phyloP scores from a whole-genome alignment of 2,888 invertebrate genomes.

The Cosmopolites sordidus region DNA sequence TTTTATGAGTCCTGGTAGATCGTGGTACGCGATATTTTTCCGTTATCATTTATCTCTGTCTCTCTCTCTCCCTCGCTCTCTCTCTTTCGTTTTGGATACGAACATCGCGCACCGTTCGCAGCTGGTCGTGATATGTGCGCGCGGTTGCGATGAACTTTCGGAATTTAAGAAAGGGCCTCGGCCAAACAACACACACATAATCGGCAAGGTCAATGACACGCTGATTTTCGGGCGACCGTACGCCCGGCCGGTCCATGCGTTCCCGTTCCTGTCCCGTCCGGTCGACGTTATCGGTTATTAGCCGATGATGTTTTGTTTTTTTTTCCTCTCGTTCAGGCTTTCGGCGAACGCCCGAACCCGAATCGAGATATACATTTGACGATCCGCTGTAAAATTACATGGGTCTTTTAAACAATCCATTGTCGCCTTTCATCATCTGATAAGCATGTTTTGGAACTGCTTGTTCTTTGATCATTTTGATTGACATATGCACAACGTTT shows the following conservation, averaged over 20 bases:
- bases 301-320: conserved; percentile 10
- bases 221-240: conserved; percentile 23
- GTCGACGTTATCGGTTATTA: conserved; percentile 13
- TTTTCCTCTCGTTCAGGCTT: conserved; percentile 5
- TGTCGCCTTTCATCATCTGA: no score
- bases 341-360: no score
- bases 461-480: no score
- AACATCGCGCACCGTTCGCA: not conserved
- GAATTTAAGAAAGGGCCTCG: conserved; percentile 7
- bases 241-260: conserved; percentile 23
- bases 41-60: not conserved
- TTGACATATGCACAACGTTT: no score
- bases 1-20: no score
- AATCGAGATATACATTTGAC: no score
- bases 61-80: not conserved
- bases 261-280: conserved; percentile 6
- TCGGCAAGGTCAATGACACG: conserved; percentile 35
- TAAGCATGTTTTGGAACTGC: no score
- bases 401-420: no score
- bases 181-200: conserved; percentile 20
- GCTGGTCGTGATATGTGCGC: conserved; percentile 5
- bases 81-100: not conserved
- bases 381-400: no score
- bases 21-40: conserved; percentile 4
- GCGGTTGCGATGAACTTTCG: conserved; percentile 15